These are phyloP conservation scores for Aphaenogaster ashmeadi DNA, from an alignment of 1,140 invertebrate species.

Conservation along the genomic window DNA sequence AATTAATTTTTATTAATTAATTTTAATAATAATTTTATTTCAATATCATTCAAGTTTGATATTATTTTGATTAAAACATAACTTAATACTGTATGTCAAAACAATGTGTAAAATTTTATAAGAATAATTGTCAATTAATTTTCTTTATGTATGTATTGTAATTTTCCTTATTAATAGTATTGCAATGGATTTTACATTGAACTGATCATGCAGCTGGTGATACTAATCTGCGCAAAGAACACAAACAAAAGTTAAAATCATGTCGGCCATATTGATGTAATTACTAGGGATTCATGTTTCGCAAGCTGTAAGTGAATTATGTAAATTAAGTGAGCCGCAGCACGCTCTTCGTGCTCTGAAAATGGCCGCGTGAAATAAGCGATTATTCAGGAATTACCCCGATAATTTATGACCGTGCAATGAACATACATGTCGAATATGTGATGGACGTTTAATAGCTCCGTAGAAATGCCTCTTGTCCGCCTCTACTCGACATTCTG, in stretches of 20 bases:
- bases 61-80: background rate
- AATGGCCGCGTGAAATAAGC: conserved; percentile 61
- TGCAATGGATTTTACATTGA: background rate
- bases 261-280: conserved; percentile 24
- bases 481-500: conserved; percentile 7
- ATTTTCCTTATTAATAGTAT: background rate
- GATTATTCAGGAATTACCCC: conserved; percentile 62
- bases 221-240: background rate
- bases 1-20: background rate
- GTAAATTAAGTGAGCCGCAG: conserved; percentile 55
- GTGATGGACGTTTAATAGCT: conserved; percentile 46
- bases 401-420: conserved; percentile 58
- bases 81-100: background rate
- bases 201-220: background rate
- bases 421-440: conserved; percentile 51
- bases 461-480: conserved; percentile 24
- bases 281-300: conserved; percentile 49
- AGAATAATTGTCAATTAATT: background rate
- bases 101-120: background rate
- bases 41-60: background rate
- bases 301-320: conserved; percentile 61
- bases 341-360: conserved; percentile 45
- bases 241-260: conserved; percentile 41
- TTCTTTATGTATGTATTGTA: background rate
- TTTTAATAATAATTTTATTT: background rate